Evolutionary conservation across 2,888 invertebrate genomes (phyloP), one percentile per base, ranked within the genome.

Genomic region (Hemistola chrysoprasaria): DNA sequence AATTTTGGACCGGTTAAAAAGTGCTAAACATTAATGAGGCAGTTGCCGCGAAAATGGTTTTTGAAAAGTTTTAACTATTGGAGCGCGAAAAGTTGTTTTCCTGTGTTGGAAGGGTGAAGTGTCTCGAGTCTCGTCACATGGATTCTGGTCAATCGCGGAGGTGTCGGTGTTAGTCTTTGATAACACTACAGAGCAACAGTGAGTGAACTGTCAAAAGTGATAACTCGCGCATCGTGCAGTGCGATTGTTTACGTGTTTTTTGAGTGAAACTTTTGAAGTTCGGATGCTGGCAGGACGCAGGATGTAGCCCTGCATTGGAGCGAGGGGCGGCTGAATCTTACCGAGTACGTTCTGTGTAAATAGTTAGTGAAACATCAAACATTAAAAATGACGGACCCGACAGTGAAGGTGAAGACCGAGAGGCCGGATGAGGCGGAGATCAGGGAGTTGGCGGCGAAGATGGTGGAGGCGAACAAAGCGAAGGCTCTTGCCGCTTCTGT

Each of bases 371-470:
- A 3, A 2, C 16, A 16, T 16, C 16, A 32, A 42, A 29, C 49
- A 41, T 47, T 54, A 57, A 79, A 70, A 58, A 85, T 82, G 83
- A 78, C 81, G 54, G 65, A 72, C 37, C 55, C 65, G 8, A 34
- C 54, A 60, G 88, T 91, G 53, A 89, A 90, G 65, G 92, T 94
- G 51, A 94, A 94, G 78, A 92, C 93, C 59, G 95, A 95, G 82
- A 90, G 92, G 76, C 93, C 93, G 52, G 95, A 96, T 90, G 96
- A 96, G 78, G 95, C 95, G 59, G 96, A 97, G 89, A 96, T 96
- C 71, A 90, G 93, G 68, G 95, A 95, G 81, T 73, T 96, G 87
- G 96, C 96, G 56, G 94, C 95, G 64, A 95, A 95, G 84, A 94
- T 97, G 93, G 92, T 94, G 81, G 95, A 96, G 84, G 93, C 94